Evolutionary conservation across 2,797 vertebrate genomes (phyloP).

Genomic region (Anguilla obscura): DNA sequence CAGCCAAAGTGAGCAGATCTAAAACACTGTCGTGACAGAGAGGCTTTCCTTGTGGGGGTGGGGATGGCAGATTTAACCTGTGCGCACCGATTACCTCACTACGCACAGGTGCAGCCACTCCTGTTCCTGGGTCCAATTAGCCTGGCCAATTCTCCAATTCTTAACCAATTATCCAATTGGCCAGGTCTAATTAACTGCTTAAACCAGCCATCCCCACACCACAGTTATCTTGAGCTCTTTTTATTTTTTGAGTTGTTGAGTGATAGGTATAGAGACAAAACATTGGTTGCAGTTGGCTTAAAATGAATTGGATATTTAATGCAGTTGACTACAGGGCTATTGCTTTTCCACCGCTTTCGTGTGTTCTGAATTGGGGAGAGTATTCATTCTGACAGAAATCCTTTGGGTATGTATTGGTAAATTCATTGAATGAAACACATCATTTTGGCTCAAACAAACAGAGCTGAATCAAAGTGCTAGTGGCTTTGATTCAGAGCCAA

Average conservation of each 20-base stretch:
- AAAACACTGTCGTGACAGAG: too few relatives aligned
- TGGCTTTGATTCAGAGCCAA: slow-evolving; percentile 27
- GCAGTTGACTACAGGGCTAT: not conserved
- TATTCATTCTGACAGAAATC: not conserved
- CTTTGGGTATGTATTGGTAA: not conserved
- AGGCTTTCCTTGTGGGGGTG: too few relatives aligned
- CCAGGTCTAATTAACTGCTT: too few relatives aligned
- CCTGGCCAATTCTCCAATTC: too few relatives aligned
- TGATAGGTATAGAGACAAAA: not conserved
- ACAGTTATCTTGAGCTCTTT: not conserved
- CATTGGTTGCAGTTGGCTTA: not conserved
- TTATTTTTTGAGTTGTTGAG: not conserved
- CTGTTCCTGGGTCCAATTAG: too few relatives aligned
- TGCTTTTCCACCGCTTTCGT: not conserved
- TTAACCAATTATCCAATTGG: too few relatives aligned
- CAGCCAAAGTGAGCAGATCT: too few relatives aligned
- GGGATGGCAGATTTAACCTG: too few relatives aligned
- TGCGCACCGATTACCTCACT: too few relatives aligned
- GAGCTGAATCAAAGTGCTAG: slow-evolving; percentile 36
- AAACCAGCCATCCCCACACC: too few relatives aligned
- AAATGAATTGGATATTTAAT: slow-evolving; percentile 12
- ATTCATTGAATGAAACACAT: slow-evolving; percentile 38
- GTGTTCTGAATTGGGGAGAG: not conserved
- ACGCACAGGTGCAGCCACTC: too few relatives aligned
- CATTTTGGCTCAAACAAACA: slow-evolving; percentile 52